phyloP scores from a whole-genome alignment of 2,888 invertebrate genomes.

The Drosophila diplacantha region DNA sequence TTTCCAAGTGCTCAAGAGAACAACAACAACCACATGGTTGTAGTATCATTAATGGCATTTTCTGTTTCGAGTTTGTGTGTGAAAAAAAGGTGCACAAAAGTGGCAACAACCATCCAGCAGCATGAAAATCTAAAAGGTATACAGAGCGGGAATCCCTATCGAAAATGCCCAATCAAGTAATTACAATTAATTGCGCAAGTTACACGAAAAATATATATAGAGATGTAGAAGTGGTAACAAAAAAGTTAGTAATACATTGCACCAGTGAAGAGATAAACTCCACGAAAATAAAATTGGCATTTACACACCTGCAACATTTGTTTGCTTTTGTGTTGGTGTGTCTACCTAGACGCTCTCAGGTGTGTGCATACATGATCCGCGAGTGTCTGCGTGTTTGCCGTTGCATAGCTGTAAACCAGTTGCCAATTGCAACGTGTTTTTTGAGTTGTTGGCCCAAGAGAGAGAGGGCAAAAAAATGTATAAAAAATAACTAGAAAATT shows the following conservation, averaged over 20 bases:
- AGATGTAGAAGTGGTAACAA: constrained; percentile 29
- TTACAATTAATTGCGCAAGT: constrained; percentile 23
- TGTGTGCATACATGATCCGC: constrained; percentile 12
- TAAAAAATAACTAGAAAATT: constrained; percentile 31
- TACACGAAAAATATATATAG: constrained; percentile 23
- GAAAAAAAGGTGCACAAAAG: constrained; percentile 60
- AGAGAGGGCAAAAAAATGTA: constrained; percentile 30
- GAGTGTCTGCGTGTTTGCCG: constrained; percentile 41
- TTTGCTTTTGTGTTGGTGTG: constrained; percentile 23
- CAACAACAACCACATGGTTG: constrained; percentile 24
- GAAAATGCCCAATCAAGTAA: constrained; percentile 22
- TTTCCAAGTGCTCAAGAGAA: constrained; percentile 37
- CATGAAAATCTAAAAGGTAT: constrained; percentile 64
- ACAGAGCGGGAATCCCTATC: constrained; percentile 26
- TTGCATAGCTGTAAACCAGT: constrained; percentile 72
- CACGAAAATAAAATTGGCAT: constrained; percentile 52
- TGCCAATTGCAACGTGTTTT: constrained; percentile 70
- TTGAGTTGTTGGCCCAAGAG: constrained; percentile 48
- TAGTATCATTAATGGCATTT: constrained; percentile 67
- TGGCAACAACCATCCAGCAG: constrained; percentile 35
- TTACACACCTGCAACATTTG: constrained; percentile 60
- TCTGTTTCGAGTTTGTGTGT: constrained; percentile 68
- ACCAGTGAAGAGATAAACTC: constrained; percentile 11
- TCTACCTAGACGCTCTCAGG: constrained; percentile 30
- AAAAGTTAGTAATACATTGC: constrained; percentile 13